phyloP scores from a whole-genome alignment of 2,797 vertebrate genomes.

The Muscicapa striata region DNA sequence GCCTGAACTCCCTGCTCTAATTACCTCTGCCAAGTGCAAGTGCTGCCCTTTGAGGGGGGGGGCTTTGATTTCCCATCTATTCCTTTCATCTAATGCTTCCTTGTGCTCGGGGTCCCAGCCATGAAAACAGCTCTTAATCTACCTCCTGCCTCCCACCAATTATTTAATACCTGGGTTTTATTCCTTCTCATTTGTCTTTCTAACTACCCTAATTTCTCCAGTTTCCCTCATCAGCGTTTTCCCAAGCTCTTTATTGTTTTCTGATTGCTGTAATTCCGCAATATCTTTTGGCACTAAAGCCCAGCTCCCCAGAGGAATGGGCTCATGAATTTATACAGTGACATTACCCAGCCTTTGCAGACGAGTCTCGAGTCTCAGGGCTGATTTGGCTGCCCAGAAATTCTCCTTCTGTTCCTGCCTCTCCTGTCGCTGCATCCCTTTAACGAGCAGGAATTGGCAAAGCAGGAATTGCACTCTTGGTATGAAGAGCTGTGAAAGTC shows the following conservation, averaged over 20 bases:
- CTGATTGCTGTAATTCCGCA: conserved; percentile 56
- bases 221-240: conserved; percentile 48
- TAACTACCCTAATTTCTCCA: conserved; percentile 36
- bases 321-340: conserved; percentile 65
- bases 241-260: conserved; percentile 56
- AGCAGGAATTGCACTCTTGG: not conserved
- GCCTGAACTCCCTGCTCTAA: not conserved
- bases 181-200: conserved; percentile 50
- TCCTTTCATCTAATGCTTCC: not conserved
- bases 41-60: not conserved
- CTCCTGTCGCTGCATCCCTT: not conserved
- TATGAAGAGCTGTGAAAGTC: not conserved
- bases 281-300: conserved; percentile 37
- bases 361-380: not conserved
- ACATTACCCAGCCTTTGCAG: conserved; percentile 25
- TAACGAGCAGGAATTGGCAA: not conserved
- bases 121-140: conserved; percentile 25
- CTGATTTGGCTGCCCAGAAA: conserved; percentile 22
- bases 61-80: not conserved
- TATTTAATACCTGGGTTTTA: conserved; percentile 51
- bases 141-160: conserved; percentile 26
- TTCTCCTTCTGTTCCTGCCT: conserved; percentile 26
- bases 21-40: not conserved
- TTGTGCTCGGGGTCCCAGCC: not conserved
- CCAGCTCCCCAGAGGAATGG: conserved; percentile 19